Conservation (phyloP, 1,140 invertebrate species). For the Parasteatoda tepidariorum region DNA sequence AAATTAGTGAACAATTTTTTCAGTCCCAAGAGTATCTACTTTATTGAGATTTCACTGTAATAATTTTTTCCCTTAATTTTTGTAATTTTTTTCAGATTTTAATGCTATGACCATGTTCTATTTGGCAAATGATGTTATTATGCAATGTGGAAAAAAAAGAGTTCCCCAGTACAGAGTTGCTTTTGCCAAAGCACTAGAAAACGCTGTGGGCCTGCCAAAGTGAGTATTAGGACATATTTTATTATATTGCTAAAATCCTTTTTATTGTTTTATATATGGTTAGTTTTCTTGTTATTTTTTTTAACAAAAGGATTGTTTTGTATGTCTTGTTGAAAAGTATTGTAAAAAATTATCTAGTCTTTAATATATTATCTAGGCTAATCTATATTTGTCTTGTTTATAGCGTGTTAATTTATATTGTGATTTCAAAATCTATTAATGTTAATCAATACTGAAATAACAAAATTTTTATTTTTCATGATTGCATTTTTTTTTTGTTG, state of each 20-base stretch:
- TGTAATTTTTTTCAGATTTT: neutral
- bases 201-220: conserved; percentile 29
- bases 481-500: too few relatives aligned
- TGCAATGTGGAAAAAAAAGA: conserved; percentile 19
- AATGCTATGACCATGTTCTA: conserved; percentile 42
- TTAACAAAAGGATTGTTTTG: neutral
- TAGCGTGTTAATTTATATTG: too few relatives aligned
- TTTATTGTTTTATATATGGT: neutral
- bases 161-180: conserved; percentile 11
- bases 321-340: neutral
- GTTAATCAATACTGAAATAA: too few relatives aligned
- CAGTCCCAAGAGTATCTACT: too few relatives aligned
- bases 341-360: too few relatives aligned
- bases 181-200: conserved; percentile 37
- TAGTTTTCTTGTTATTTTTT: neutral
- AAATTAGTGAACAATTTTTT: too few relatives aligned
- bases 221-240: neutral
- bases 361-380: too few relatives aligned
- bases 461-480: too few relatives aligned
- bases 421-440: too few relatives aligned
- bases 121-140: conserved; percentile 44
- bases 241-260: neutral
- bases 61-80: too few relatives aligned
- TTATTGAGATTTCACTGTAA: too few relatives aligned
- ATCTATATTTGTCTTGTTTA: too few relatives aligned